Conservation (phyloP, 2,113 vertebrate genomes). For the Gadus macrocephalus region DNA sequence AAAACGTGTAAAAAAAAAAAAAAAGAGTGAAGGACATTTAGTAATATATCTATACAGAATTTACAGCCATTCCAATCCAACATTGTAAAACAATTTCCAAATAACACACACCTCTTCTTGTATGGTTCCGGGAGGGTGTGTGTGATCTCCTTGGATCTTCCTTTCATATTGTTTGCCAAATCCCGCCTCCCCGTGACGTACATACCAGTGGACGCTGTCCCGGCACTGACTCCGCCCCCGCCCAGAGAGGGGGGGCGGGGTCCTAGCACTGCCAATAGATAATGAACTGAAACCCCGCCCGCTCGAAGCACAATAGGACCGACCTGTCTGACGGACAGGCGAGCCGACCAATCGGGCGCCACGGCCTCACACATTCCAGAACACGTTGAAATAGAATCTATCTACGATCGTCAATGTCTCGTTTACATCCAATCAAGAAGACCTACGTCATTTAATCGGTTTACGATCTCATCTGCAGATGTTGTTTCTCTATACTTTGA, state of each 20-base stretch:
- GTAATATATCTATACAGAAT: too few species aligned
- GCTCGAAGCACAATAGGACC: constrained; percentile 54
- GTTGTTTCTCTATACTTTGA: constrained; percentile 34
- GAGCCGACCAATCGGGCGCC: constrained; percentile 23
- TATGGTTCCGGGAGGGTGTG: constrained; percentile 39
- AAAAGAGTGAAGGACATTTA: too few species aligned
- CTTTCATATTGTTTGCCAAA: constrained; percentile 14
- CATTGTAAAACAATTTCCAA: too few species aligned
- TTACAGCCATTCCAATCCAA: too few species aligned
- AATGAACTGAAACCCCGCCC: constrained; percentile 43
- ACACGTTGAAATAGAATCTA: not conserved
- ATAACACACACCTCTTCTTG: constrained; percentile 6
- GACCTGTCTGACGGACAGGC: constrained; percentile 26
- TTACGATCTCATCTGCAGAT: not conserved
- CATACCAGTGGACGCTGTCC: constrained; percentile 13
- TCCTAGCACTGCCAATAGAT: constrained; percentile 54
- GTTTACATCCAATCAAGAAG: not conserved
- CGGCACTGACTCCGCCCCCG: too few species aligned
- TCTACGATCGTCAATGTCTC: too few species aligned
- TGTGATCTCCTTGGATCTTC: constrained; percentile 7
- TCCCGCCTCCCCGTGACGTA: constrained; percentile 5
- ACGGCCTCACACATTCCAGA: constrained; percentile 53
- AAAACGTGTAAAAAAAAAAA: too few species aligned
- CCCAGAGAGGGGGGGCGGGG: constrained; percentile 35
- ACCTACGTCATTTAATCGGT: too few species aligned